These are phyloP conservation scores for Sesamia inferens DNA, from an alignment of 2,888 invertebrate genomes.

Conservation along the genomic window DNA sequence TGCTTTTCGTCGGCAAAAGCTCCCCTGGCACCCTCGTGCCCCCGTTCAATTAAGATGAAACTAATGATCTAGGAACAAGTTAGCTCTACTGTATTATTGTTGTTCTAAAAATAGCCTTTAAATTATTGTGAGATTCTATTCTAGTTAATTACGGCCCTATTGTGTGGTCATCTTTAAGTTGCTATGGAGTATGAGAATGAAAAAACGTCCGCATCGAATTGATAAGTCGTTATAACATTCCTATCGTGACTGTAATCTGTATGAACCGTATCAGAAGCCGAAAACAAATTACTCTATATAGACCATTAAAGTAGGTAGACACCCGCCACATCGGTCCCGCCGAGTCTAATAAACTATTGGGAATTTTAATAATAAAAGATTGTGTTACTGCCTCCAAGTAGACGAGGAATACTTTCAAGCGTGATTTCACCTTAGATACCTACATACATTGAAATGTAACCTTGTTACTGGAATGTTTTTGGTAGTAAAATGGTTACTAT, in stretches of 20 bases:
- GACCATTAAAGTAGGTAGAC: constrained; percentile 66
- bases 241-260: constrained; percentile 76
- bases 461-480: constrained; percentile 49
- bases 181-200: constrained; percentile 56
- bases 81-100: constrained; percentile 59
- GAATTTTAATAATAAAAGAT: constrained; percentile 69
- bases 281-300: constrained; percentile 80
- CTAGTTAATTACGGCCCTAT: constrained; percentile 48
- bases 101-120: constrained; percentile 49
- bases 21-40: constrained; percentile 66
- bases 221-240: constrained; percentile 81
- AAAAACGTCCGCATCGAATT: constrained; percentile 78
- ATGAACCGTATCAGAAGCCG: constrained; percentile 77
- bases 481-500: constrained; percentile 35
- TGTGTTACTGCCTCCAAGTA: constrained; percentile 50
- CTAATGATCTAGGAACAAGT: constrained; percentile 67
- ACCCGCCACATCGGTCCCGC: constrained; percentile 60
- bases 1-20: constrained; percentile 64
- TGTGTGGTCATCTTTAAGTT: constrained; percentile 39
- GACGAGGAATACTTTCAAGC: constrained; percentile 52
- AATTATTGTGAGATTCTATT: constrained; percentile 59
- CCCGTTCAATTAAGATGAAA: constrained; percentile 70
- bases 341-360: constrained; percentile 68
- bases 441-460: constrained; percentile 35
- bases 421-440: constrained; percentile 51